Percentiles rank a stretch among this genome's conserved stretches.
Evolutionary conservation across 2,113 vertebrate species (phyloP).

Genomic region (Trematomus loennbergii): DNA sequence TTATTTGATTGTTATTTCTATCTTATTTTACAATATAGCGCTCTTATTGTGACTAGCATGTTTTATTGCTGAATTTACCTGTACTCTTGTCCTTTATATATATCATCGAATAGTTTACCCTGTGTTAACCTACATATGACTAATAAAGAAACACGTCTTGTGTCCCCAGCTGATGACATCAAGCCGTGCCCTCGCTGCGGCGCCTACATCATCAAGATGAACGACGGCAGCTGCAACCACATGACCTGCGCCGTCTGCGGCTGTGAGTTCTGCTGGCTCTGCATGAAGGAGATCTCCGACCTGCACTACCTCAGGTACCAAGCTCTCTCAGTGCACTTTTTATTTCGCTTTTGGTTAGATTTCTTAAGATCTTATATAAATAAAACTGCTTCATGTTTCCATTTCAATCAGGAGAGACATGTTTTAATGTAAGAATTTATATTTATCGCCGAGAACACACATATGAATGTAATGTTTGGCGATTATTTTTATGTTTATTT

Average conservation of each 20-base stretch:
- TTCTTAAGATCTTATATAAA: neutral
- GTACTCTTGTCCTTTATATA: no score
- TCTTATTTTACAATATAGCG: no score
- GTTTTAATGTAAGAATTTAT: no score
- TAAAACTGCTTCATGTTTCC: neutral
- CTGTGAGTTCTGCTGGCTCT: slow-evolving; percentile 99
- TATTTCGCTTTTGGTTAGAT: rapidly evolving
- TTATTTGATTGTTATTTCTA: no score
- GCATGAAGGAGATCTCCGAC: slow-evolving; percentile 99
- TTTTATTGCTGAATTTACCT: no score
- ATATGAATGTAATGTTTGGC: no score
- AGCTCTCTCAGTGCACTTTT: neutral
- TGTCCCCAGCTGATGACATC: slow-evolving; percentile 92
- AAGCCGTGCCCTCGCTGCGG: slow-evolving; percentile 97
- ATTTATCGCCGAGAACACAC: no score
- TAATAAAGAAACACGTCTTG: slow-evolving; percentile 8
- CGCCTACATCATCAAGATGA: slow-evolving; percentile 99
- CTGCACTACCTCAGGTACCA: slow-evolving; percentile 98
- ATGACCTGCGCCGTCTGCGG: slow-evolving; percentile 99
- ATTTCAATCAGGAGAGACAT: no score
- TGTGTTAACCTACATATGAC: no score
- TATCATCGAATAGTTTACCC: no score
- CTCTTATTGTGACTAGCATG: no score
- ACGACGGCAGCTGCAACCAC: slow-evolving; percentile 98
- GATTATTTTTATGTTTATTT: no score